Percentiles rank a stretch among this genome's conserved stretches.
These are phyloP conservation scores for Drosophila fungiperda DNA, from an alignment of 2,888 invertebrate species.

Conservation along the genomic window DNA sequence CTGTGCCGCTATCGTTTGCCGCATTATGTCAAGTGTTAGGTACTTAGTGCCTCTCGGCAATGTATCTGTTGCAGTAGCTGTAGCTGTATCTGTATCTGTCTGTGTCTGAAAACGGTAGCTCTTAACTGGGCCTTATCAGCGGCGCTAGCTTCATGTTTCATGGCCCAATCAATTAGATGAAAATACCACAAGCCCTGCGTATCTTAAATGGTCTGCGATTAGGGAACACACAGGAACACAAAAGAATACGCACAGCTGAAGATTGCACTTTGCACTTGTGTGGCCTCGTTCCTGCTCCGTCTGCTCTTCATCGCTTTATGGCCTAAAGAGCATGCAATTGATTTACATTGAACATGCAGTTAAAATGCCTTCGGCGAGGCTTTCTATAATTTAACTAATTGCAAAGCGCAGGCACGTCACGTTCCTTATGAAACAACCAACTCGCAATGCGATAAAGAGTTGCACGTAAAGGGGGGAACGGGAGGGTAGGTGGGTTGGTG, in stretches of 20 bases:
- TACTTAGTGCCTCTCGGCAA: constrained; percentile 76
- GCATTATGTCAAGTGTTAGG: constrained; percentile 82
- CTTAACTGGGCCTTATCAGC: constrained; percentile 54
- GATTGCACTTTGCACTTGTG: constrained; percentile 28
- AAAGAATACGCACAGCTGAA: not conserved
- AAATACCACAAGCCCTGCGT: constrained; percentile 48
- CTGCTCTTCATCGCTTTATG: constrained; percentile 39
- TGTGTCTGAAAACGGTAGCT: constrained; percentile 49
- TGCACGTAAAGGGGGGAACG: not conserved
- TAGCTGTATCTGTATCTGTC: constrained; percentile 15
- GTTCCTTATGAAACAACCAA: constrained; percentile 49
- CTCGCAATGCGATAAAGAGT: not conserved
- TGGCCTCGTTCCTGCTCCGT: constrained; percentile 25
- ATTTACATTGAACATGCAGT: constrained; percentile 72
- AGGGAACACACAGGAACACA: constrained; percentile 63
- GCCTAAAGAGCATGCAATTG: constrained; percentile 39
- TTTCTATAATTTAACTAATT: constrained; percentile 77
- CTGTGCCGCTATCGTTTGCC: constrained; percentile 71
- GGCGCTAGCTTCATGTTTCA: constrained; percentile 63
- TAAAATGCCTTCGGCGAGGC: constrained; percentile 59
- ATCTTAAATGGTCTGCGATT: constrained; percentile 64
- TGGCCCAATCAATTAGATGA: constrained; percentile 70
- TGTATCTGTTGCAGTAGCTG: constrained; percentile 22
- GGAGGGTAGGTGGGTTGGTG: not conserved
- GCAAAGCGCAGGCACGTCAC: constrained; percentile 76